Evolutionary conservation across 2,888 invertebrate species (phyloP), one percentile per base, ranked within the genome.

Genomic region (Scaptomyza tumidula): DNA sequence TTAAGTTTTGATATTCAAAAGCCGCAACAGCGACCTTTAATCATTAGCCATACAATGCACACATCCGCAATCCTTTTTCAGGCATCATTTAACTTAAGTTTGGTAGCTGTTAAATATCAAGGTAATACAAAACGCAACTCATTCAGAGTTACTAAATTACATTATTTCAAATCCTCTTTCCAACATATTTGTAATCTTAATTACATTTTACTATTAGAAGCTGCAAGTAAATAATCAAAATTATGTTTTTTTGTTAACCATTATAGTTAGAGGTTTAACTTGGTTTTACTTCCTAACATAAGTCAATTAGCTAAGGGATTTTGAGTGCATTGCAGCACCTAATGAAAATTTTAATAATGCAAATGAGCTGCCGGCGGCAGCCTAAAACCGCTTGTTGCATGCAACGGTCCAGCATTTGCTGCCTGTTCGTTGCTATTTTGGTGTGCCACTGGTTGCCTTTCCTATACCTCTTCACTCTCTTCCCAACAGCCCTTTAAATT

Each of bases 261-360:
- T 50, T 24, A 14, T 37, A 57, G 58, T 78, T 41, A 43, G 54
- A 27, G 39, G 9, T 24, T 31, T 46, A 57, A 57, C 48, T 33
- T 7, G 39, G 27, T 29, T 2, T 55, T 55, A 39, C 53, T 41
- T n/a, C 10, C 14, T 24, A 31, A n/a, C 57, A 11, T 48, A 74
- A 75, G 76, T 62, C 71, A 71, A 80, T 80, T 71, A 76, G 61
- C 14, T 48, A 41, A 39, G 63, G 46, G 39, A 41, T 41, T 41
- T 75, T 66, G 27, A 44, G 45, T 14, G 48, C 48, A 49, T 45
- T 63, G 70, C 58, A 74, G 63, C 61, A 52, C 44, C 53, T 81
- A 87, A 82, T 85, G 72, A 86, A 86, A 79, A 83, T 86, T 74
- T 86, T 80, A 88, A 88, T 88, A 88, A 86, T 83, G 84, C 84